These are phyloP conservation scores for Nothobranchius kuhntae DNA, from an alignment of 2,113 vertebrate species.

Conservation along the genomic window DNA sequence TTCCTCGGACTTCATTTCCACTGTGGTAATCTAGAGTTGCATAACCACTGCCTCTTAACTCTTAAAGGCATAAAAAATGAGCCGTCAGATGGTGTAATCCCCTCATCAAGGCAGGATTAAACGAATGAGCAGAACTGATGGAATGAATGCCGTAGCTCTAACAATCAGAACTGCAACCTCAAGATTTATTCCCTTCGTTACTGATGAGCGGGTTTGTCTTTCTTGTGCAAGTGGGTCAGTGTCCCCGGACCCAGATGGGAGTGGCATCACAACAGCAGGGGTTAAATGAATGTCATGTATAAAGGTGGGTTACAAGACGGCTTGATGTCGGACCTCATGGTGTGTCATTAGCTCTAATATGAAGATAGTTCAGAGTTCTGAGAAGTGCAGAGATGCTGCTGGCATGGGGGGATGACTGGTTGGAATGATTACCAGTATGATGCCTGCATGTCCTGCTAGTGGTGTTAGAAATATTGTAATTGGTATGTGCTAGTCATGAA, in stretches of 20 bases:
- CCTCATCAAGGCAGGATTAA: slow-evolving; percentile 23
- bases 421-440: too few species aligned
- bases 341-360: too few species aligned
- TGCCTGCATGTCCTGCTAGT: too few species aligned
- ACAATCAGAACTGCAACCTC: not conserved
- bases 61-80: slow-evolving; percentile 27
- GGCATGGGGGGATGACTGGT: too few species aligned
- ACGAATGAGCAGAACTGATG: slow-evolving; percentile 11
- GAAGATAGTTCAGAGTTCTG: too few species aligned
- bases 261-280: slow-evolving; percentile 29
- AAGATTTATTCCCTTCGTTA: slow-evolving; percentile 4
- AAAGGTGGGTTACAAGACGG: not conserved
- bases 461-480: too few species aligned
- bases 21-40: slow-evolving; percentile 37
- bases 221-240: slow-evolving; percentile 64
- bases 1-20: slow-evolving; percentile 10
- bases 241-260: slow-evolving; percentile 49
- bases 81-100: slow-evolving; percentile 46
- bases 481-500: too few species aligned
- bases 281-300: slow-evolving; percentile 7
- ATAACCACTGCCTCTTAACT: slow-evolving; percentile 45
- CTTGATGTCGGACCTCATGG: not conserved
- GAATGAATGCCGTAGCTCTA: not conserved
- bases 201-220: slow-evolving; percentile 13
- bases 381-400: too few species aligned